Conservation (phyloP, 2,888 invertebrate species). For the Branchellion lobata region DNA sequence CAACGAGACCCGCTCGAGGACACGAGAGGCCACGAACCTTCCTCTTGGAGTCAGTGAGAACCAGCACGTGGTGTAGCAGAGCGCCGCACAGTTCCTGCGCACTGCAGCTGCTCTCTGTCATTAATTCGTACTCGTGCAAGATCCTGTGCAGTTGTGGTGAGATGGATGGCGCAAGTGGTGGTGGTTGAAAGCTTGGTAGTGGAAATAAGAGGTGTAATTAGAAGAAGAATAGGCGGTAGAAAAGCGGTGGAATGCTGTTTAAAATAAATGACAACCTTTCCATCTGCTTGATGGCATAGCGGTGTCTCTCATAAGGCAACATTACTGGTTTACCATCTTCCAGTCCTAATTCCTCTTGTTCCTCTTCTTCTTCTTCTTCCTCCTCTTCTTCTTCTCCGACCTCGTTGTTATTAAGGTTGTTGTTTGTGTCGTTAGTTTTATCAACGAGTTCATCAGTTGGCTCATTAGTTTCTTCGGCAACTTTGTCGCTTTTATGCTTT, state of each 20-base stretch:
- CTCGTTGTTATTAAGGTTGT: not conserved
- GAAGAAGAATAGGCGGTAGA: too few species aligned
- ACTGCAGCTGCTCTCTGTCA: conserved; percentile 59
- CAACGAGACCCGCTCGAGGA: too few species aligned
- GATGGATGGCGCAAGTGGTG: not conserved
- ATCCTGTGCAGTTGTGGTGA: conserved; percentile 51
- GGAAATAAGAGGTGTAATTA: too few species aligned
- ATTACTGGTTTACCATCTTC: conserved; percentile 58
- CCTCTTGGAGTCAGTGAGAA: conserved; percentile 77
- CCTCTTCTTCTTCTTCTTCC: conserved; percentile 25
- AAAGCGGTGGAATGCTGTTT: too few species aligned
- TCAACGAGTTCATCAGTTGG: not conserved
- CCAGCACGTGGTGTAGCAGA: conserved; percentile 60
- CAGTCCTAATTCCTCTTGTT: conserved; percentile 34
- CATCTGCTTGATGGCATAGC: conserved; percentile 72
- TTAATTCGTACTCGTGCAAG: conserved; percentile 60
- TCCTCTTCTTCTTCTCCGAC: conserved; percentile 32
- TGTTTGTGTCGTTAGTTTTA: not conserved
- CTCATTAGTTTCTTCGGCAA: not conserved
- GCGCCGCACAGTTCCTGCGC: conserved; percentile 62
- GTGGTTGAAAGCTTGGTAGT: not conserved
- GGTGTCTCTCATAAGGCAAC: conserved; percentile 69
- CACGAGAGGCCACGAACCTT: too few species aligned
- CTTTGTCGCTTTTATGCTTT: not conserved
- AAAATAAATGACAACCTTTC: too few species aligned